Conservation (phyloP, 1,140 invertebrate genomes). For the Sarcophaga bullata region DNA sequence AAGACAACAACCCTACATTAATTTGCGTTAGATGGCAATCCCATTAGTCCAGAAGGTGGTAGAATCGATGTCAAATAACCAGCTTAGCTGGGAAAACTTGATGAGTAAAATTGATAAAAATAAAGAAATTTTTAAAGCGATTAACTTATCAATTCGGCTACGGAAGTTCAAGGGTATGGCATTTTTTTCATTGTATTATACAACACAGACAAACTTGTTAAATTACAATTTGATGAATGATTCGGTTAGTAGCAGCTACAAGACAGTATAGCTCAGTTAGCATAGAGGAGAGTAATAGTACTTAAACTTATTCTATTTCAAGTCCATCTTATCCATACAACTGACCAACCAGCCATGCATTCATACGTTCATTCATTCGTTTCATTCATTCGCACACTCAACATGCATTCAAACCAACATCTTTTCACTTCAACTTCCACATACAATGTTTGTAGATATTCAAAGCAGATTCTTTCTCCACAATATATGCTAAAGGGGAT, state of each 20-base stretch:
- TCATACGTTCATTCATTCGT: neutral
- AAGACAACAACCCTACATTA: too few relatives aligned
- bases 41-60: too few relatives aligned
- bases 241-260: neutral
- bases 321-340: conserved; percentile 8
- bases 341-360: neutral
- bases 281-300: neutral
- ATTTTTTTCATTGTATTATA: neutral
- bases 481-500: too few relatives aligned
- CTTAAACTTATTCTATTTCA: conserved; percentile 10
- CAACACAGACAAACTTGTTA: neutral
- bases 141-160: neutral
- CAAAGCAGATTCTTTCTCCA: neutral
- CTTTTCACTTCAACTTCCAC: too few relatives aligned
- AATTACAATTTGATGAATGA: neutral
- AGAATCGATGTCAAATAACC: too few relatives aligned
- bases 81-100: too few relatives aligned
- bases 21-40: too few relatives aligned
- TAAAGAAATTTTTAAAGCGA: too few relatives aligned
- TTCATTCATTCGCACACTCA: neutral
- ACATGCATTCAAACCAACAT: neutral
- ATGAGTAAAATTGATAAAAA: too few relatives aligned
- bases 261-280: neutral
- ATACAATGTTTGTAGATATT: too few relatives aligned
- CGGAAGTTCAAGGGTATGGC: neutral